Evolutionary conservation across 2,888 invertebrate genomes (phyloP).

Genomic region (Mimas tiliae): DNA sequence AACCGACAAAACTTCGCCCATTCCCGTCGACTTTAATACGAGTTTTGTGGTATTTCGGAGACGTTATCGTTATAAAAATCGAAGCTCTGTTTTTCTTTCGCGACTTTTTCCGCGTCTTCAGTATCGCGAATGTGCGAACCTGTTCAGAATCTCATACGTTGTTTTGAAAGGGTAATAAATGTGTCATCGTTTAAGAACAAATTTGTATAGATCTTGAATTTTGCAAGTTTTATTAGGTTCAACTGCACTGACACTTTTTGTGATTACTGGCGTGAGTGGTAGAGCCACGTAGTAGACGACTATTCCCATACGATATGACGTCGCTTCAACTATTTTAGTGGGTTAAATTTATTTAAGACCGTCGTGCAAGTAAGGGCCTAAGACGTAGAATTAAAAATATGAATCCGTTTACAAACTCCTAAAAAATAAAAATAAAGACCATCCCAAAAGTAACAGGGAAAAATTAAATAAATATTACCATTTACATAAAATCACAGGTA

Average conservation of each 20-base stretch:
- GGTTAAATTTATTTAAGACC: no score
- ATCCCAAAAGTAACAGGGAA: not conserved
- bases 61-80: constrained; percentile 68
- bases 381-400: no score
- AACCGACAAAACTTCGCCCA: constrained; percentile 61
- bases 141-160: not conserved
- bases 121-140: constrained; percentile 21
- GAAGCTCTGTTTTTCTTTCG: constrained; percentile 55
- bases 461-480: not conserved
- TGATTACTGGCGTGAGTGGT: no score
- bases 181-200: no score
- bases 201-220: not conserved
- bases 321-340: no score
- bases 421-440: not conserved
- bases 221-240: no score
- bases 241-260: no score
- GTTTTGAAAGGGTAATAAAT: not conserved
- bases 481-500: not conserved
- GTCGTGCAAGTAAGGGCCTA: no score
- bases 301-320: no score
- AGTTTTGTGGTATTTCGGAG: constrained; percentile 59
- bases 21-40: constrained; percentile 67
- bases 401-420: no score
- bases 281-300: no score
- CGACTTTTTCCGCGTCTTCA: constrained; percentile 33